Conservation (phyloP, 2,888 invertebrate genomes). For the Lordiphosa andalusiaca region DNA sequence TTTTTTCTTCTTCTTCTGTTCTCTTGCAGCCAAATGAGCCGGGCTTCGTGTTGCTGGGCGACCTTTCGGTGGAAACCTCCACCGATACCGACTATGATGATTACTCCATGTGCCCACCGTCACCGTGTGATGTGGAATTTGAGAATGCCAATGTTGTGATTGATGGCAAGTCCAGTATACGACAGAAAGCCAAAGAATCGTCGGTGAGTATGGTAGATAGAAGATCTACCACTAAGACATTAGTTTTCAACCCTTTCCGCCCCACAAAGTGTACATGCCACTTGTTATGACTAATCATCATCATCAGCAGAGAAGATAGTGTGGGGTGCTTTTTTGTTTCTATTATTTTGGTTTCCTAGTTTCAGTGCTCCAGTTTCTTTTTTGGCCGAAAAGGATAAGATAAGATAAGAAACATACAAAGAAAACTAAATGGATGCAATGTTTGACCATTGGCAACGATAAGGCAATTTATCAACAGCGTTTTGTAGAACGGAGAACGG, state of each 20-base stretch:
- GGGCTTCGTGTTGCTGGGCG: conserved; percentile 83
- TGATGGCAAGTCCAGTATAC: conserved; percentile 92
- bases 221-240: too few relatives aligned
- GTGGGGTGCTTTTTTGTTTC: conserved; percentile 42
- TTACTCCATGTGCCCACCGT: conserved; percentile 85
- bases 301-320: conserved; percentile 36
- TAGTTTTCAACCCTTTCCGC: too few relatives aligned
- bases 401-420: conserved; percentile 42
- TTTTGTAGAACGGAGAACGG: not conserved
- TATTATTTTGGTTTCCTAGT: conserved; percentile 6
- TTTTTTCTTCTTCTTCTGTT: too few relatives aligned
- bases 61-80: conserved; percentile 83
- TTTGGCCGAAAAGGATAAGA: conserved; percentile 56
- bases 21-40: conserved; percentile 84
- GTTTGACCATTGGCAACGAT: not conserved
- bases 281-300: conserved; percentile 38
- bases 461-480: conserved; percentile 1
- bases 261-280: too few relatives aligned
- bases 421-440: not conserved
- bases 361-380: conserved; percentile 4
- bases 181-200: conserved; percentile 81
- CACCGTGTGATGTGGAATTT: conserved; percentile 91
- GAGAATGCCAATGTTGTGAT: conserved; percentile 94
- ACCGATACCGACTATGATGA: conserved; percentile 84
- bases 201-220: conserved; percentile 67